phyloP scores from a whole-genome alignment of 2,888 invertebrate genomes.

The Standfussiana lucernea region DNA sequence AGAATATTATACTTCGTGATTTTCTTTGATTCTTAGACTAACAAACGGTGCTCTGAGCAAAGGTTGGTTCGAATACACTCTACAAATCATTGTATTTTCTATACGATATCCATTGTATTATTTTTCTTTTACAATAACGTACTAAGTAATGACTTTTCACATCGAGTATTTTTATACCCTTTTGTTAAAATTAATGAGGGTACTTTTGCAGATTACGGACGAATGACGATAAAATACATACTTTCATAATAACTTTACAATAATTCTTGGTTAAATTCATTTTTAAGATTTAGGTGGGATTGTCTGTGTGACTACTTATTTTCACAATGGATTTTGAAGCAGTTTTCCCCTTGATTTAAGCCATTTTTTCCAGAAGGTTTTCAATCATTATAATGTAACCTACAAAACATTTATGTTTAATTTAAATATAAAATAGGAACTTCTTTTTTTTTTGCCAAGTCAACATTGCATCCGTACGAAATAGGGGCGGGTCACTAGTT shows the following conservation, averaged over 20 bases:
- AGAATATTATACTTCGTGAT: slow-evolving; percentile 23
- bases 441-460: no score
- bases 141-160: slow-evolving; percentile 26
- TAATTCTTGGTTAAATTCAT: background rate
- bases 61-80: slow-evolving; percentile 24
- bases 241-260: background rate
- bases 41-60: slow-evolving; percentile 16
- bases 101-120: slow-evolving; percentile 23
- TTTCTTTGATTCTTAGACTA: slow-evolving; percentile 26
- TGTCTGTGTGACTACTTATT: background rate
- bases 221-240: background rate
- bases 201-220: slow-evolving; percentile 2
- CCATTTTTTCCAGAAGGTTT: background rate
- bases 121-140: slow-evolving; percentile 19
- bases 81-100: slow-evolving; percentile 41
- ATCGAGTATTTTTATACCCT: background rate
- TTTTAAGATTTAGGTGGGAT: no score
- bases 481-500: no score
- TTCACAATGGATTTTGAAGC: background rate
- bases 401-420: no score
- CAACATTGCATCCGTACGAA: no score
- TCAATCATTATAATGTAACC: no score
- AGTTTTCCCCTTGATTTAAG: background rate
- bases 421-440: no score
- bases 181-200: slow-evolving; percentile 10